Conservation (phyloP, 2,113 vertebrate species). For the Gila orcuttii region DNA sequence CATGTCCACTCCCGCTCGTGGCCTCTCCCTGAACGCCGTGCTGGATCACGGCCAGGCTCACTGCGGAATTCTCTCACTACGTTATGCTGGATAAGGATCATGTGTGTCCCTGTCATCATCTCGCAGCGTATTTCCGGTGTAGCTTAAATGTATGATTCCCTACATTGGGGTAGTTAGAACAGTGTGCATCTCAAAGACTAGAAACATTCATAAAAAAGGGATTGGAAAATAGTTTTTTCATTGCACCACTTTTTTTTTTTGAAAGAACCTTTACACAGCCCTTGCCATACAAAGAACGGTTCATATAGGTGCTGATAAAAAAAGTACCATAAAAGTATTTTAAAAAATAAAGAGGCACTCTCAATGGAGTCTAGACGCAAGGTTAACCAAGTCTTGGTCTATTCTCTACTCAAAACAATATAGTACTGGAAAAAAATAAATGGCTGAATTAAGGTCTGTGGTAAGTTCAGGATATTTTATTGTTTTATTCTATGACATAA, state of each 20-base stretch:
- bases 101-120: conserved; percentile 51
- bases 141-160: conserved; percentile 43
- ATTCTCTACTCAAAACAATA: background rate
- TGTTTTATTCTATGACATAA: background rate
- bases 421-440: background rate
- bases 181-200: background rate
- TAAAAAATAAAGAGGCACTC: too few relatives aligned
- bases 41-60: conserved; percentile 64
- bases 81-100: conserved; percentile 43
- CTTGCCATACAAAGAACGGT: too few relatives aligned
- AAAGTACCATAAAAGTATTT: too few relatives aligned
- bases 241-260: background rate
- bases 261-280: too few relatives aligned
- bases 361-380: too few relatives aligned
- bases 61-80: conserved; percentile 64
- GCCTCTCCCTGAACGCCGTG: conserved; percentile 51
- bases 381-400: background rate
- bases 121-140: conserved; percentile 24
- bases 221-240: background rate
- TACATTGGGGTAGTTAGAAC: background rate
- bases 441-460: background rate
- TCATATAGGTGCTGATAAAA: too few relatives aligned
- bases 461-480: background rate
- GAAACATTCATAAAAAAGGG: background rate
- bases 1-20: conserved; percentile 57